Evolutionary conservation across 2,888 invertebrate genomes (phyloP).

Genomic region (Andrena minutula): DNA sequence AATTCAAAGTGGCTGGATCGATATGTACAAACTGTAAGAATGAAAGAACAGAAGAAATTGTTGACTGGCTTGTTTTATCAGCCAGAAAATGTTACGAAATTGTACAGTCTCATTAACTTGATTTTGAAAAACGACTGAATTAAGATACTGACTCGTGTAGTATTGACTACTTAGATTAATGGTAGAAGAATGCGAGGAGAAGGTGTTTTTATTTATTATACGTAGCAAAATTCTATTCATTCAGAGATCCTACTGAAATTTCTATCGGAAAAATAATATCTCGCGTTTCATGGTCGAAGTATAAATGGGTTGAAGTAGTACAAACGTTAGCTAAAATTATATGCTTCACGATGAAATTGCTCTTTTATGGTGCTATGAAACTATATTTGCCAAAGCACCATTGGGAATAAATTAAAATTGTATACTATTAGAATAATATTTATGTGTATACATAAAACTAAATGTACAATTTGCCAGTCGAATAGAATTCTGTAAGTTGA

Average conservation of each 20-base stretch:
- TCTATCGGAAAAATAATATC: constrained; percentile 29
- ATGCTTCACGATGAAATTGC: constrained; percentile 70
- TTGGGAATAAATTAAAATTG: constrained; percentile 67
- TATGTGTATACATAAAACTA: constrained; percentile 70
- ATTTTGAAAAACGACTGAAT: constrained; percentile 57
- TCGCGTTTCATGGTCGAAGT: constrained; percentile 58
- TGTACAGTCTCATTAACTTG: constrained; percentile 63
- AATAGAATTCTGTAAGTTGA: constrained; percentile 55
- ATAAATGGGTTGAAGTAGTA: constrained; percentile 65
- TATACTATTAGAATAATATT: constrained; percentile 75
- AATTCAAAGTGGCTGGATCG: constrained; percentile 44
- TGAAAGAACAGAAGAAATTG: constrained; percentile 26
- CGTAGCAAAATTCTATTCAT: constrained; percentile 61
- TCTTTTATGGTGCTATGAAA: constrained; percentile 76
- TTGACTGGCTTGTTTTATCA: constrained; percentile 48
- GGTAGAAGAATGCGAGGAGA: constrained; percentile 41
- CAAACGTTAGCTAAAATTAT: constrained; percentile 62
- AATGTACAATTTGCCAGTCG: constrained; percentile 70
- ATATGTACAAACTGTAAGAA: constrained; percentile 68
- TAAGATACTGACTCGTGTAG: constrained; percentile 43
- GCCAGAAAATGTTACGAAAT: constrained; percentile 56
- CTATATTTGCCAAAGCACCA: constrained; percentile 77
- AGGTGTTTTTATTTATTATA: constrained; percentile 67
- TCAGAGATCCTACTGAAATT: constrained; percentile 35
- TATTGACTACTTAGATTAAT: constrained; percentile 48